phyloP scores from a whole-genome alignment of 1,140 invertebrate species.

The Cataglyphis hispanica region DNA sequence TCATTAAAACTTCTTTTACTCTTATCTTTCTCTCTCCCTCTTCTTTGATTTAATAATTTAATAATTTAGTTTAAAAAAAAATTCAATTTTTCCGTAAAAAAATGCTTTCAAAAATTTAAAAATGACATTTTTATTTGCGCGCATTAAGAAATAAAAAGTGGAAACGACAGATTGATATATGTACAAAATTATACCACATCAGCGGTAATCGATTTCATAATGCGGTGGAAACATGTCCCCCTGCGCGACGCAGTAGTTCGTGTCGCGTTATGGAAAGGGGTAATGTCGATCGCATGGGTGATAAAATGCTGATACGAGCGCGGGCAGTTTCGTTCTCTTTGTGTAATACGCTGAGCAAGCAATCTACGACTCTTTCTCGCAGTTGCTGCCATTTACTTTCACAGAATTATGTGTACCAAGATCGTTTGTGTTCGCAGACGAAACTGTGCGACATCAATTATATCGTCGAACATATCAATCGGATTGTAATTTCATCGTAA shows the following conservation, averaged over 20 bases:
- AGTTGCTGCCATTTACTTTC: slow-evolving; percentile 39
- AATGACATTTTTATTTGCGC: background rate
- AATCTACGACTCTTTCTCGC: slow-evolving; percentile 25
- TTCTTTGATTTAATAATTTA: background rate
- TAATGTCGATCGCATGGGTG: slow-evolving; percentile 63
- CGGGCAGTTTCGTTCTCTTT: slow-evolving; percentile 49
- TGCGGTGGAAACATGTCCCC: slow-evolving; percentile 48
- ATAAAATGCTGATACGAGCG: slow-evolving; percentile 59
- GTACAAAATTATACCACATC: slow-evolving; percentile 19
- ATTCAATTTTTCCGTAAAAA: background rate
- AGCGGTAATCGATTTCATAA: slow-evolving; percentile 35
- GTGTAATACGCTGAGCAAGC: slow-evolving; percentile 46
- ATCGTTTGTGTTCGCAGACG: slow-evolving; percentile 2
- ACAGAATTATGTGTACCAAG: slow-evolving; percentile 31
- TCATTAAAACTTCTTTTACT: background rate
- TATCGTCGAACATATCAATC: background rate
- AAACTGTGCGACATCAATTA: slow-evolving; percentile 1
- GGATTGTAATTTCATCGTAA: background rate
- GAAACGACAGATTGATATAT: slow-evolving; percentile 6
- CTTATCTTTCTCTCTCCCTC: background rate
- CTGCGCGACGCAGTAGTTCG: slow-evolving; percentile 22
- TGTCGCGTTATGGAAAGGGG: slow-evolving; percentile 54
- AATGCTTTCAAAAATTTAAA: background rate
- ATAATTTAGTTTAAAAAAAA: background rate
- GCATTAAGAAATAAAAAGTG: background rate